Evolutionary conservation across 2,888 invertebrate species (phyloP).

Genomic region (Orthonychiurus folsomi): DNA sequence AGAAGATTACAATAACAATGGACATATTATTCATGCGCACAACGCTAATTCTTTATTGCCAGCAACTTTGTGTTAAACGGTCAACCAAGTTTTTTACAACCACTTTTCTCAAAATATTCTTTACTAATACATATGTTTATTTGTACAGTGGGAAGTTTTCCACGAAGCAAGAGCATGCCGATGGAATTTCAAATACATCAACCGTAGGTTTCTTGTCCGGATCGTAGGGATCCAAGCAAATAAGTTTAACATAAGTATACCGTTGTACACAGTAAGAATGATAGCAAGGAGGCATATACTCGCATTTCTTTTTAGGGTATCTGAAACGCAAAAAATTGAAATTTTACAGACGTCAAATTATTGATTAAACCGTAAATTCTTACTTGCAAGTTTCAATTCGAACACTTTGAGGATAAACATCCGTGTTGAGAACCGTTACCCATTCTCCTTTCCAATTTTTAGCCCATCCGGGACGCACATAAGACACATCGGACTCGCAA

Average conservation of each 20-base stretch:
- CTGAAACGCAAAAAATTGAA: conserved; percentile 25
- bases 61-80: too few species aligned
- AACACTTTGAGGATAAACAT: conserved; percentile 42
- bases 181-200: conserved; percentile 43
- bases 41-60: too few species aligned
- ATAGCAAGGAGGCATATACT: conserved; percentile 42
- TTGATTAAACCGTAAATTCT: conserved; percentile 13
- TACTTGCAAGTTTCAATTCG: conserved; percentile 43
- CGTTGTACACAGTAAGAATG: conserved; percentile 42
- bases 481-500: conserved; percentile 42
- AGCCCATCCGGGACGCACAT: conserved; percentile 43
- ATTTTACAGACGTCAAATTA: background rate
- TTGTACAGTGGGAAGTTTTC: conserved; percentile 42
- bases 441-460: conserved; percentile 42
- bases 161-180: conserved; percentile 43
- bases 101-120: too few species aligned
- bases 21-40: too few species aligned
- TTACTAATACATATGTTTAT: too few species aligned
- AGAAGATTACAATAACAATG: too few species aligned
- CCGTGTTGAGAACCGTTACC: conserved; percentile 43
- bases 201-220: conserved; percentile 41
- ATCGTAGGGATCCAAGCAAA: conserved; percentile 42
- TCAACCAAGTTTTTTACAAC: too few species aligned
- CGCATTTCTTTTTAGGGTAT: conserved; percentile 42
- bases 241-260: conserved; percentile 41